phyloP scores from a whole-genome alignment of 2,888 invertebrate species.

The Sceliomorpha sp. region DNA sequence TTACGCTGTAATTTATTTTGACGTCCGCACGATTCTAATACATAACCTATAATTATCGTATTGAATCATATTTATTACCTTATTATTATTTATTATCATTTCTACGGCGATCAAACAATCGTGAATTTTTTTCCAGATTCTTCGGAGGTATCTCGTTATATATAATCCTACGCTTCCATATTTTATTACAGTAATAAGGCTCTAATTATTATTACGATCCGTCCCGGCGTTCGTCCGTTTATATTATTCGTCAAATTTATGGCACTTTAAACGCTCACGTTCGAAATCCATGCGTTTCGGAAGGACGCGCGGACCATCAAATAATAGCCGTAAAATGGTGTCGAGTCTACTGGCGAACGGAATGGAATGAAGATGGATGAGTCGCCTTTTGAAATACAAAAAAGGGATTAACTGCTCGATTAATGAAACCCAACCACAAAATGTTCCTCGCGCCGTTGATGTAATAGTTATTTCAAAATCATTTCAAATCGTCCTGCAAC shows the following conservation, averaged over 20 bases:
- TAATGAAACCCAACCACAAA: conserved; percentile 48
- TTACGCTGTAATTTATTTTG: too few relatives aligned
- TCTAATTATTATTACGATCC: conserved; percentile 52
- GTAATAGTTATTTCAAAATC: conserved; percentile 28
- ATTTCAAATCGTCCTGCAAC: too few relatives aligned
- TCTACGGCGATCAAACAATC: too few relatives aligned
- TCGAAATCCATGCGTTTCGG: conserved; percentile 48
- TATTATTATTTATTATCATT: too few relatives aligned
- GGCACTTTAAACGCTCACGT: conserved; percentile 43
- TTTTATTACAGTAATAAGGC: conserved; percentile 14
- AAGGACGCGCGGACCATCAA: conserved; percentile 42
- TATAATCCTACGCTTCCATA: too few relatives aligned
- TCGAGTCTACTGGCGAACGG: conserved; percentile 37
- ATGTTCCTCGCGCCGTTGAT: conserved; percentile 40
- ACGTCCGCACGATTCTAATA: too few relatives aligned
- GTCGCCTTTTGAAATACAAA: conserved; percentile 47
- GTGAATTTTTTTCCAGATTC: too few relatives aligned
- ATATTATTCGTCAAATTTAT: conserved; percentile 52
- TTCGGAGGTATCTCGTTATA: too few relatives aligned
- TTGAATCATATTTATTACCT: too few relatives aligned
- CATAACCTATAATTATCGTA: too few relatives aligned
- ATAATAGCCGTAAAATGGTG: conserved; percentile 51
- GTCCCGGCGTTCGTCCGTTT: conserved; percentile 39
- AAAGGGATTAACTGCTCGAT: conserved; percentile 52
- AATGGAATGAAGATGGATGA: conserved; percentile 52